phyloP scores from a whole-genome alignment of 1,140 invertebrate genomes.

The Leptoteleia sp. region DNA sequence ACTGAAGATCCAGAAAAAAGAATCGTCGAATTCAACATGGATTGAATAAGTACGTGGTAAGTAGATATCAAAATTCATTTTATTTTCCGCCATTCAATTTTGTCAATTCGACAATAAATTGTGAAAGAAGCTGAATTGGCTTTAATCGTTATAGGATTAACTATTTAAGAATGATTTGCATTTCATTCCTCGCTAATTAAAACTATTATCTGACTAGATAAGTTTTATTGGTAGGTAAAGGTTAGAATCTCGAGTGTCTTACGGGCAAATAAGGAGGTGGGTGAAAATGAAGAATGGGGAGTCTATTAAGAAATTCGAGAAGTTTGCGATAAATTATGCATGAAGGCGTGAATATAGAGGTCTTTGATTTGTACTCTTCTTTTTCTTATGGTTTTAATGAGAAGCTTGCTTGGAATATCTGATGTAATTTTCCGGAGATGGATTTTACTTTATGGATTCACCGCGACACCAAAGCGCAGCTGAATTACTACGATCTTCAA shows the following conservation, averaged over 20 bases:
- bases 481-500: conserved; percentile 20
- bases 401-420: conserved; percentile 60
- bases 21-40: conserved; percentile 1
- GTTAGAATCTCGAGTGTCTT: conserved; percentile 33
- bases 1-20: conserved; percentile 7
- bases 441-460: conserved; percentile 54
- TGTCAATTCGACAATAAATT: not conserved
- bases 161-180: conserved; percentile 13
- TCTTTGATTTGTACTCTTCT: conserved; percentile 57
- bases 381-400: conserved; percentile 56
- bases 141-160: not conserved
- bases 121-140: not conserved
- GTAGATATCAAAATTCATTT: not conserved
- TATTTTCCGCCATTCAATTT: not conserved
- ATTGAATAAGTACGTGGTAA: not conserved
- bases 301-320: conserved; percentile 61
- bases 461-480: conserved; percentile 3
- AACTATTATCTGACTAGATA: conserved; percentile 27
- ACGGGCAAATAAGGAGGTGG: conserved; percentile 31
- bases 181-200: conserved; percentile 22
- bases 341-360: conserved; percentile 42
- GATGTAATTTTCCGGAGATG: conserved; percentile 59
- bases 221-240: conserved; percentile 42
- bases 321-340: conserved; percentile 63
- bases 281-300: conserved; percentile 33